Evolutionary conservation across 1,140 invertebrate species (phyloP), one percentile per base, ranked within the genome.

Genomic region (Nebria ingens): DNA sequence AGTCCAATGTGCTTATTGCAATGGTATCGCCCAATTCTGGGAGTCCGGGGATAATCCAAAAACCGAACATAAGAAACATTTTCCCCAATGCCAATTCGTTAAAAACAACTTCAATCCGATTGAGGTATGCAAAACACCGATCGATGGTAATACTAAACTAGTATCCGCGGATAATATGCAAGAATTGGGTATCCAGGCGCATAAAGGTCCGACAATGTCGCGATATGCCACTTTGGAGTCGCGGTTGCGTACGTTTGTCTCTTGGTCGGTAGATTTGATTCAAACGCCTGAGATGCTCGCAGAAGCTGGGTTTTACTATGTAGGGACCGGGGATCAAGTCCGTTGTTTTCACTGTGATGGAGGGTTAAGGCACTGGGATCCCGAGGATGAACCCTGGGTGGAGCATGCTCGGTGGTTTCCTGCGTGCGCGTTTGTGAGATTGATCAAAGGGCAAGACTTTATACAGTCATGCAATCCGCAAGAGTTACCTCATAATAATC

Each of bases 311-410:
- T 89, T 91, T 65, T 91, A 83, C 70, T 90, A 87, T 70, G 73
- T 77, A 75, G 82, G 80, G 23, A 65, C 71, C 50, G 71, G 69
- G 15, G 86, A 88, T 71, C 78, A 87, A 74, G 91, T 94, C 2
- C 79, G 87, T 51, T 97, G 93, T 75, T 95, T 93, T 72, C 86
- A 92, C 71, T 97, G 93, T 73, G 86, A 90, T 67, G 89, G 90
- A 20, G 89, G 89, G 0, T 73, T 96, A 19, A 77, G 84, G 58
- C 84, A 86, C 64, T 97, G 93, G 93, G 84, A 90, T 69, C 74
- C 79, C 29, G 79, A 79, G 15, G 93, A 96, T 69, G 83, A 90
- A 66, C 88, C 90, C 11, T 94, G 91, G 91, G 74, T 79, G 42
- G 92, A 96, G 68, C 93, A 97, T 73, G 90, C 89, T 11, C 79